These are phyloP conservation scores for Eulithis prunata DNA, from an alignment of 2,888 invertebrate species.

Conservation along the genomic window DNA sequence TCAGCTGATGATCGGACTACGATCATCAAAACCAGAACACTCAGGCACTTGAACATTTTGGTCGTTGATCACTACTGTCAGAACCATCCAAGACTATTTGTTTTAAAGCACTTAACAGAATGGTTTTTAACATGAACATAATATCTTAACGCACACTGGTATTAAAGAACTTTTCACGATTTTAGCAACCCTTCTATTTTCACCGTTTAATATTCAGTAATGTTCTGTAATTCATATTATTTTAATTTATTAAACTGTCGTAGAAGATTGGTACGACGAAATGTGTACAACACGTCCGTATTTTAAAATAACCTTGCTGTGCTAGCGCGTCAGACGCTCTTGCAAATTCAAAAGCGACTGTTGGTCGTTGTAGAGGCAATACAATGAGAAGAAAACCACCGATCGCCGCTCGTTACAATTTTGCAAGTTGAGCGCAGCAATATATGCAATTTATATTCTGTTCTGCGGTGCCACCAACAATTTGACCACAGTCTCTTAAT, in stretches of 20 bases:
- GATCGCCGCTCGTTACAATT: too few relatives aligned
- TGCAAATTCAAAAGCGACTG: constrained; percentile 13
- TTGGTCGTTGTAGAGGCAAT: not conserved
- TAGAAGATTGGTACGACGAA: not conserved
- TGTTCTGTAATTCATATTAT: not conserved
- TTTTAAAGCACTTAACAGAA: constrained; percentile 4
- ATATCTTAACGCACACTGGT: not conserved
- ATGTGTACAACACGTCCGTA: not conserved
- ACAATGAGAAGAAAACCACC: not conserved
- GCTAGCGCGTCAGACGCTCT: constrained; percentile 13
- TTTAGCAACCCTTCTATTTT: not conserved
- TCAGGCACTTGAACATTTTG: constrained; percentile 15
- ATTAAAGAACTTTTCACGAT: not conserved
- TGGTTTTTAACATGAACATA: constrained; percentile 10
- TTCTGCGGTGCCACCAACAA: too few relatives aligned
- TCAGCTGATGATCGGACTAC: constrained; percentile 12
- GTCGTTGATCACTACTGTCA: not conserved
- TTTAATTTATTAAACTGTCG: not conserved
- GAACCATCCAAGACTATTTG: constrained; percentile 1
- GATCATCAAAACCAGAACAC: constrained; percentile 15
- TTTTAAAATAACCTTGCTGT: not conserved
- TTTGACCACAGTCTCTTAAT: too few relatives aligned
- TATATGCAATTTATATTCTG: too few relatives aligned
- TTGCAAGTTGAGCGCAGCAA: too few relatives aligned
- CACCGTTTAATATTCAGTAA: not conserved